These are phyloP conservation scores for Stenchaetothrips biformis DNA, from an alignment of 2,888 invertebrate genomes.

Conservation along the genomic window DNA sequence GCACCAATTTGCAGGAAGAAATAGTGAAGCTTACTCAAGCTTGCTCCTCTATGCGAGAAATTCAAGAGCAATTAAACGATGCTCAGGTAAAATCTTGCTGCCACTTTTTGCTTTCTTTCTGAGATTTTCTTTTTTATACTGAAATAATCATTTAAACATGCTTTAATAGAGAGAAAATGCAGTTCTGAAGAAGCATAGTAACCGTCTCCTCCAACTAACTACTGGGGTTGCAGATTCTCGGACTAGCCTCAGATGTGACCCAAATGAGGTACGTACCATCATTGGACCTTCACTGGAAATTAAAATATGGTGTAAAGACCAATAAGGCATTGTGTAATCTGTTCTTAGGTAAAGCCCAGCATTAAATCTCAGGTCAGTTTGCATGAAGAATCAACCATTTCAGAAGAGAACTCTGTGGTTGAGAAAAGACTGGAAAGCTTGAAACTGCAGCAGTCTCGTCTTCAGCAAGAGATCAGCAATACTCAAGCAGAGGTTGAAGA, in stretches of 20 bases:
- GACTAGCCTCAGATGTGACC: not conserved
- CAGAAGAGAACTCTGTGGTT: not conserved
- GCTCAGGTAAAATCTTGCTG: not conserved
- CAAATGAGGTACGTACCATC: not conserved
- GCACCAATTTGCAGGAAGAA: not conserved
- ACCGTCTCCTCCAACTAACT: not conserved
- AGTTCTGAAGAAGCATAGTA: not conserved
- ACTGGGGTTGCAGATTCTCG: not conserved
- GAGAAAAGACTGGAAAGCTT: not conserved
- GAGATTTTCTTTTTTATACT: not conserved
- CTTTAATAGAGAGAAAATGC: not conserved
- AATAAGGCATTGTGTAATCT: not conserved
- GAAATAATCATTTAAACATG: not conserved
- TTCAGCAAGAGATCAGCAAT: not conserved
- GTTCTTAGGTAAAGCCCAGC: not conserved
- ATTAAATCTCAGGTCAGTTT: not conserved
- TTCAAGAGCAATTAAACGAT: slow-evolving; percentile 1
- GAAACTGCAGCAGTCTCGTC: not conserved
- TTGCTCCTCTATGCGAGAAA: not conserved
- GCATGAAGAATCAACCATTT: not conserved
- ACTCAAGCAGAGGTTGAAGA: not conserved
- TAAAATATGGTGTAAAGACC: not conserved
- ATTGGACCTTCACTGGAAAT: not conserved
- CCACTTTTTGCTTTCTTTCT: not conserved
- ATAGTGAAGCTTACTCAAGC: not conserved